Evolutionary conservation across 2,797 vertebrate genomes (phyloP).

Genomic region (Pseudochirops cupreus): DNA sequence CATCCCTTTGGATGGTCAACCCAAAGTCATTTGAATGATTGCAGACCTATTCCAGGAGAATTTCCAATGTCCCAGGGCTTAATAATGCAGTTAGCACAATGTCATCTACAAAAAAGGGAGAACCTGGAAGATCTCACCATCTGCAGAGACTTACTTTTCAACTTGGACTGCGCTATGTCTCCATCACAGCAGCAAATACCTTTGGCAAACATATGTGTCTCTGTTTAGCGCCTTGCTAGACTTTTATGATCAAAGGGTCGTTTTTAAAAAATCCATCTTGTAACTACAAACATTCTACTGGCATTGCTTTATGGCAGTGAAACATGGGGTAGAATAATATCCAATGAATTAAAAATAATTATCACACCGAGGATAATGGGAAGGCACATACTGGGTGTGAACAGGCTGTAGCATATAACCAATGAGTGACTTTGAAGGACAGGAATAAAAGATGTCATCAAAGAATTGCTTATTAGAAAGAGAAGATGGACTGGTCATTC

Average conservation of each 20-base stretch:
- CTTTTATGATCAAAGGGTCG: background rate
- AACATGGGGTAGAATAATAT: background rate
- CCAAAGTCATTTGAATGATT: background rate
- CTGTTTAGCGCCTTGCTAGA: background rate
- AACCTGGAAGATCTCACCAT: background rate
- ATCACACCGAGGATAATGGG: background rate
- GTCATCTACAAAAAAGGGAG: background rate
- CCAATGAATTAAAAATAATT: background rate
- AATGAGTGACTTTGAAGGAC: background rate
- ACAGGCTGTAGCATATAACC: background rate
- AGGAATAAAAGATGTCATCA: background rate
- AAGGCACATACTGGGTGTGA: background rate
- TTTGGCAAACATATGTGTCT: background rate
- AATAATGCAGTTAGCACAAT: background rate
- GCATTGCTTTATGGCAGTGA: background rate
- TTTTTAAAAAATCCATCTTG: background rate
- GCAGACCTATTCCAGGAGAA: background rate
- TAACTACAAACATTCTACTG: background rate
- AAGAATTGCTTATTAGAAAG: background rate
- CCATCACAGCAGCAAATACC: background rate
- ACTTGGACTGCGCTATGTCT: background rate
- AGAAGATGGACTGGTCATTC: background rate
- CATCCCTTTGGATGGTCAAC: background rate
- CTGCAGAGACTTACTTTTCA: background rate
- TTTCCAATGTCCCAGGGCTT: background rate